Percentiles rank a stretch among this genome's conserved stretches.
These are phyloP conservation scores for Macrophya annulata DNA, from an alignment of 2,888 invertebrate species.

Conservation along the genomic window DNA sequence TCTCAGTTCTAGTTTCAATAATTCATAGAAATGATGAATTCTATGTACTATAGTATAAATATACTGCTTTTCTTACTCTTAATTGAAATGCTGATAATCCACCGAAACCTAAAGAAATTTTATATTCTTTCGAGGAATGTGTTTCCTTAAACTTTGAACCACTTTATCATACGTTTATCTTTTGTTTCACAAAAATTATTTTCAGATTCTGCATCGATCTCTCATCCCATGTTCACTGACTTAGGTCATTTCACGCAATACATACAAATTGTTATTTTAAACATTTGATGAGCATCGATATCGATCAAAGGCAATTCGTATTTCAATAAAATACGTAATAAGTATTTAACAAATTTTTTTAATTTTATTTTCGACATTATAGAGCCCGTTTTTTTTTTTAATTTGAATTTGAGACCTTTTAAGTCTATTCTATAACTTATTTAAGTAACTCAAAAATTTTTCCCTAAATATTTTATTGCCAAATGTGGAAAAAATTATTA, in stretches of 20 bases:
- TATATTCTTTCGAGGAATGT: too few species aligned
- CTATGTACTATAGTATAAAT: too few species aligned
- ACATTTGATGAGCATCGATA: neutral
- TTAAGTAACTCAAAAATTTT: neutral
- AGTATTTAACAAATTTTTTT: neutral
- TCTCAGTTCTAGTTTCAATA: too few species aligned
- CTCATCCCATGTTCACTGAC: neutral
- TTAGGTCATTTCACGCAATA: neutral
- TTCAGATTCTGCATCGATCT: neutral
- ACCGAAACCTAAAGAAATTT: too few species aligned
- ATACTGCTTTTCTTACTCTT: too few species aligned
- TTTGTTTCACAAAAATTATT: neutral
- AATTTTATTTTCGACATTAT: neutral
- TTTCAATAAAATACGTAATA: too few species aligned
- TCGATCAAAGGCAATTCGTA: neutral
- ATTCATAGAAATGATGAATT: too few species aligned
- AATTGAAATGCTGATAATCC: too few species aligned
- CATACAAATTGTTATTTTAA: neutral
- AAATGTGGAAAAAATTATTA: neutral
- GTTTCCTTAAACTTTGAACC: too few species aligned
- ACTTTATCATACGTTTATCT: too few species aligned
- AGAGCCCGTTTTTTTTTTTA: neutral
- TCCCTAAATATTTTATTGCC: neutral
- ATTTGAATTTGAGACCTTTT: neutral
- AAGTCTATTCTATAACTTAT: neutral